Percentiles rank a stretch among this genome's conserved stretches.
Evolutionary conservation across 2,797 vertebrate genomes (phyloP).

Genomic region (Falco rusticolus): DNA sequence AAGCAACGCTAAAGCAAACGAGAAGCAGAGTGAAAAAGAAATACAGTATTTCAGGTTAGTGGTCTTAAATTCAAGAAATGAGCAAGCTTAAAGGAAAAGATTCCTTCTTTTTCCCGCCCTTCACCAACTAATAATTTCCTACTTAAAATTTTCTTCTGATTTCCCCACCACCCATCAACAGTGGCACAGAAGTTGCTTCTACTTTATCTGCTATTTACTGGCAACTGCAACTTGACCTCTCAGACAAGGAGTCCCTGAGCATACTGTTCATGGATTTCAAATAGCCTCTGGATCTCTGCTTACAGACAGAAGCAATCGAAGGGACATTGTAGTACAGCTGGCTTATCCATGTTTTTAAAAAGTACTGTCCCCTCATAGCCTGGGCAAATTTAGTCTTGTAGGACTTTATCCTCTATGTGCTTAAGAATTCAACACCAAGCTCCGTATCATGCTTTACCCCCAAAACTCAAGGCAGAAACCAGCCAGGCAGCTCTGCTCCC

Average conservation of each 20-base stretch:
- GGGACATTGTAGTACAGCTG: neutral
- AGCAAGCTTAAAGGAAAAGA: neutral
- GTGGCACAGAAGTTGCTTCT: neutral
- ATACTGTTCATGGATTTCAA: neutral
- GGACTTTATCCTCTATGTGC: neutral
- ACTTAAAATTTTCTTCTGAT: neutral
- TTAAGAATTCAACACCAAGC: neutral
- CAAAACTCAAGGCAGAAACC: neutral
- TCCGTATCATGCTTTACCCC: neutral
- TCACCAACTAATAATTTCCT: neutral
- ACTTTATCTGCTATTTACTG: neutral
- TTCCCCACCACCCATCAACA: neutral
- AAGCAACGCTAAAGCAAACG: conserved; percentile 28
- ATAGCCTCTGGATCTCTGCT: neutral
- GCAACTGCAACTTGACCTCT: neutral
- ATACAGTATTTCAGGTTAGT: neutral
- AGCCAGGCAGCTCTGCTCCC: neutral
- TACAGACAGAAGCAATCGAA: neutral
- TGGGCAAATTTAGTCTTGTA: neutral
- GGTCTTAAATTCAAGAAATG: neutral
- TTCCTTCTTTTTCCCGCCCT: neutral
- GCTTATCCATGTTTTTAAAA: neutral
- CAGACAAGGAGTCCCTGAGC: neutral
- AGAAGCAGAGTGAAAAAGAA: neutral
- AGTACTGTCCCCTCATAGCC: neutral